Evolutionary conservation across 1,140 invertebrate species (phyloP), one percentile per base, ranked within the genome.

Genomic region (Chironomus tepperi): DNA sequence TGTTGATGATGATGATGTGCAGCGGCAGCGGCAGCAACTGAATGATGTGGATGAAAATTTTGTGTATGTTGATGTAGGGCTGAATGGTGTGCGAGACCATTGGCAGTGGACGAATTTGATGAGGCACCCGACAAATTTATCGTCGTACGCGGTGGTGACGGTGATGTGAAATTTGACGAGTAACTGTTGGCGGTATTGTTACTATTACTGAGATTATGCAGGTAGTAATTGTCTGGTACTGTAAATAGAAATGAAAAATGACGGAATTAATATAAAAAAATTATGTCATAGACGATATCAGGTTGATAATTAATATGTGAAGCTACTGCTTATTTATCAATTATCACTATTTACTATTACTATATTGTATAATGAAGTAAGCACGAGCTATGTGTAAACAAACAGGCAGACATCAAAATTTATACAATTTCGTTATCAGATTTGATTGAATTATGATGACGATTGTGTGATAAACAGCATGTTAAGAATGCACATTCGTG

Each of bases 1-100:
- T 90, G 90, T 19, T 87, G 85, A 76, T 87, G 83, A 82, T 87
- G 79, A 79, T 85, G 79, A 79, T 85, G 77, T 82, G 85, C 78
- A 82, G 84, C 73, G 77, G 19, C 81, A 80, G 80, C 73, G 79
- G 42, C 74, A 47, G 15, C 76, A 72, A 75, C 76, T 65, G 77
- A 74, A 77, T 80, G 76, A 76, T 79, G 75, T 77, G 74, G 77
- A 78, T 75, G 77, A 80, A 75, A 75, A 77, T 77, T 75, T 77
- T 75, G 78, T 79, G 79, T 77, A 79, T 78, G 77, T 81, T 79
- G 77, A 77, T 80, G 73, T 77, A 76, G 18, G 75, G 77, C 74
- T 73, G 78, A 78, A 74, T 79, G 78, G 75, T 80, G 79, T 65
- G 79, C 77, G 74, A 79, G 79, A 75, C 79, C 78, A 76, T 80